Base-by-base conservation (phyloP, 2,888 invertebrate genomes). In the Leptinotarsa haldemani region DNA sequence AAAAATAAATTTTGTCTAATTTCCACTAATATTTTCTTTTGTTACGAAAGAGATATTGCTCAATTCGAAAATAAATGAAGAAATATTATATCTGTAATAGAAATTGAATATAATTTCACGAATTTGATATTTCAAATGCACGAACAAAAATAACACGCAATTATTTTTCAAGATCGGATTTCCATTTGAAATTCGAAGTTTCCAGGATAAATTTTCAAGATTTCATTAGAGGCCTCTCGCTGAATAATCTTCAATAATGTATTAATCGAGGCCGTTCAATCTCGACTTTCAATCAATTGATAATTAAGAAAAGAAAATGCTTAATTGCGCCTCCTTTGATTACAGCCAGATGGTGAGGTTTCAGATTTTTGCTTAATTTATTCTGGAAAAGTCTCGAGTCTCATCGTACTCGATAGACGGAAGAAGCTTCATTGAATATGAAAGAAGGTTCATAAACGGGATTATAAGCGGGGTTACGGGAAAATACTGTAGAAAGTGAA, bases 201-300 rank as follows among this genome's bases (percentile, higher is more conserved):
- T 61, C 61, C 25, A 3, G 40, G 12, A 25, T 61, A n/a, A 61
- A 40, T 61, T 25, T 61, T 61, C 9, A n/a, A 61, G 18, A n/a
- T 61, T 40, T 61, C 40, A 61, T 61, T 40, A 61, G 5, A 30
- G 61, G 15, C 16, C 30, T 30, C 25, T 30, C 30, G 30, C 30
- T 30, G 30, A 30, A 61, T 61, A n/a, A 61, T 18, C n/a, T 40
- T n/a, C 61, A 40, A 30, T 13, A 30, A 15, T 30, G 61, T 56
- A 22, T 56, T 18, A 52, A 52, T 52, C 52, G 52, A 16, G 50
- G 25, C 25, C 50, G 65, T 40, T 18, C 67, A 40, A 53, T 67
- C 30, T 67, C 46, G 18, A 50, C 67, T 53, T 53, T 56, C 68
- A 68, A 68, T 68, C 68, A 68, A 68, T 68, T 68, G 68, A 68